phyloP scores from a whole-genome alignment of 1,140 invertebrate genomes.

The Pseudomyrmex cubaensis region DNA sequence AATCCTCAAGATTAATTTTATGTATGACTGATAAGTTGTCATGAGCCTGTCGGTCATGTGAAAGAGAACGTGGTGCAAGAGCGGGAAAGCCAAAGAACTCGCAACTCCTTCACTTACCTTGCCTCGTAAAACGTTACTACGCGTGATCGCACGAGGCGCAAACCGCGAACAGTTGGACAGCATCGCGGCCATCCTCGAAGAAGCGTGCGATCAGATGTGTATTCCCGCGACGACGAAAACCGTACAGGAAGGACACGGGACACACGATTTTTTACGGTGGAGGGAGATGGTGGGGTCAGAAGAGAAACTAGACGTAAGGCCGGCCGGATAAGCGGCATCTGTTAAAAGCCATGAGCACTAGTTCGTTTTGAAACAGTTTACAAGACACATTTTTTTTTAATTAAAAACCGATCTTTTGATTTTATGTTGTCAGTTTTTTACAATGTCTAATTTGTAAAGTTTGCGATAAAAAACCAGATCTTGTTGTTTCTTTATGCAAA shows the following conservation, averaged over 20 bases:
- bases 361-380: constrained; percentile 79
- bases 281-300: not conserved
- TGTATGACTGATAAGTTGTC: constrained; percentile 1
- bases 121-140: constrained; percentile 78
- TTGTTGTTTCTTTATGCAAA: too few species aligned
- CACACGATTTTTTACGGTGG: not conserved
- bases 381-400: constrained; percentile 73
- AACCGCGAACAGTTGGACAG: constrained; percentile 83
- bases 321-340: not conserved
- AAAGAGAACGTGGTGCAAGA: too few species aligned
- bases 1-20: not conserved
- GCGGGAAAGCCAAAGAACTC: not conserved
- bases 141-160: constrained; percentile 79
- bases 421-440: too few species aligned
- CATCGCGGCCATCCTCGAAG: constrained; percentile 81
- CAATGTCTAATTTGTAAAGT: too few species aligned
- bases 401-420: too few species aligned
- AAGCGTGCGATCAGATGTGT: constrained; percentile 37
- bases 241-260: constrained; percentile 16
- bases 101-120: constrained; percentile 74
- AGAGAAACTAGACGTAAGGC: not conserved
- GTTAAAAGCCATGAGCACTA: not conserved
- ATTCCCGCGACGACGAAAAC: constrained; percentile 50
- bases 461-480: too few species aligned
- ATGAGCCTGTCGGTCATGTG: not conserved